These are phyloP conservation scores for Toxotes jaculatrix DNA, from an alignment of 2,113 vertebrate species.

Conservation along the genomic window DNA sequence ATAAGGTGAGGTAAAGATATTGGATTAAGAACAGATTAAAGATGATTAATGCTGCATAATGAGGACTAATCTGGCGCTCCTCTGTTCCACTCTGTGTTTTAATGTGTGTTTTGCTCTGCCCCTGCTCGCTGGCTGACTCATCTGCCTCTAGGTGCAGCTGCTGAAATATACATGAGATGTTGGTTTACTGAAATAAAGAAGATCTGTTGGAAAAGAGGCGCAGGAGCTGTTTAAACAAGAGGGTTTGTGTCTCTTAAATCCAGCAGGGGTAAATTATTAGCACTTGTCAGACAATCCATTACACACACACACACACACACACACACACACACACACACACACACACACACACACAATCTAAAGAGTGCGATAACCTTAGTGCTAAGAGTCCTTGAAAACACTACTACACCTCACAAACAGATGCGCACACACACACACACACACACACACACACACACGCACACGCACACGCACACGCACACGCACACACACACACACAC, in stretches of 20 bases:
- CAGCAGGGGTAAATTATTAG: slow-evolving; percentile 46
- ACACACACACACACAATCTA: too few species aligned
- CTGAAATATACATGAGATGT: slow-evolving; percentile 77
- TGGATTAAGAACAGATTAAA: slow-evolving; percentile 81
- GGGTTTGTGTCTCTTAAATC: slow-evolving; percentile 46
- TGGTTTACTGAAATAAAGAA: slow-evolving; percentile 62
- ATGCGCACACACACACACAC: not conserved
- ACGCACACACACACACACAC: too few species aligned
- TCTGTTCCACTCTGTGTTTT: slow-evolving; percentile 59
- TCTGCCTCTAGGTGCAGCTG: slow-evolving; percentile 62
- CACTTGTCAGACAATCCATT: slow-evolving; percentile 38
- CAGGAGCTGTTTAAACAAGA: slow-evolving; percentile 47
- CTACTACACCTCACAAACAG: not conserved
- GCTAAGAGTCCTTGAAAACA: slow-evolving; percentile 20
- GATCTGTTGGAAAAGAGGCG: slow-evolving; percentile 34
- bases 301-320: slow-evolving; percentile 18
- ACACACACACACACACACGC: too few species aligned
- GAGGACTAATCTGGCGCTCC: slow-evolving; percentile 66
- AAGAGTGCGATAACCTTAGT: not conserved
- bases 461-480: too few species aligned
- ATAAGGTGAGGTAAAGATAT: slow-evolving; percentile 75
- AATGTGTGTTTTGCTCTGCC: slow-evolving; percentile 63
- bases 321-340: slow-evolving; percentile 13
- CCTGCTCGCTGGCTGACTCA: slow-evolving; percentile 59
- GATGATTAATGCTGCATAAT: slow-evolving; percentile 79